These are phyloP conservation scores for Dinoponera quadriceps DNA, from an alignment of 1,140 invertebrate species.

Conservation along the genomic window DNA sequence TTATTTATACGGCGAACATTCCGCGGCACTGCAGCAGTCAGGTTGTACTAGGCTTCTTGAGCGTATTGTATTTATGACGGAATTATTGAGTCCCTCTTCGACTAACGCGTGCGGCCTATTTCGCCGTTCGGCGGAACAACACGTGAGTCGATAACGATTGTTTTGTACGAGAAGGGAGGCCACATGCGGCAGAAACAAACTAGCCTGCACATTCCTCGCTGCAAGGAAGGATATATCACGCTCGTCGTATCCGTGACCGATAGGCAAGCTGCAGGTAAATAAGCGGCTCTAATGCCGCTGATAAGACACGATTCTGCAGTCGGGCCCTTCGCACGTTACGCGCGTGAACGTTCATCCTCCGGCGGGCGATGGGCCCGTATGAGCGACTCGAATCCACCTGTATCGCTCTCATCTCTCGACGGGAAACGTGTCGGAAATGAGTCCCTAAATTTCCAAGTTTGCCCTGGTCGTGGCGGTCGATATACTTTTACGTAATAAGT, in stretches of 20 bases:
- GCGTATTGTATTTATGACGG: background rate
- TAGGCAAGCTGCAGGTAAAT: constrained; percentile 26
- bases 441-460: background rate
- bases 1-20: too few species aligned
- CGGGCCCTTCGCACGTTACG: background rate
- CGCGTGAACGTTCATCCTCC: too few species aligned
- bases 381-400: too few species aligned
- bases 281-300: constrained; percentile 27
- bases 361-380: too few species aligned
- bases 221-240: constrained; percentile 19
- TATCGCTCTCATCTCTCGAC: background rate
- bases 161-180: background rate
- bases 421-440: background rate
- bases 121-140: constrained; percentile 2
- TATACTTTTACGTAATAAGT: constrained; percentile 62
- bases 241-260: constrained; percentile 10
- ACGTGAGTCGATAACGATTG: constrained; percentile 17
- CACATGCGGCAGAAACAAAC: constrained; percentile 1
- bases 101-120: background rate
- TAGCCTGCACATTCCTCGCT: constrained; percentile 42
- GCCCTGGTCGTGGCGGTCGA: background rate
- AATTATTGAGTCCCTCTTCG: background rate
- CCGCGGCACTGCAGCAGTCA: too few species aligned
- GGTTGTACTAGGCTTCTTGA: too few species aligned
- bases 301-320: constrained; percentile 25